Conservation (phyloP, 2,113 vertebrate species). For the Synodontis membranacea region DNA sequence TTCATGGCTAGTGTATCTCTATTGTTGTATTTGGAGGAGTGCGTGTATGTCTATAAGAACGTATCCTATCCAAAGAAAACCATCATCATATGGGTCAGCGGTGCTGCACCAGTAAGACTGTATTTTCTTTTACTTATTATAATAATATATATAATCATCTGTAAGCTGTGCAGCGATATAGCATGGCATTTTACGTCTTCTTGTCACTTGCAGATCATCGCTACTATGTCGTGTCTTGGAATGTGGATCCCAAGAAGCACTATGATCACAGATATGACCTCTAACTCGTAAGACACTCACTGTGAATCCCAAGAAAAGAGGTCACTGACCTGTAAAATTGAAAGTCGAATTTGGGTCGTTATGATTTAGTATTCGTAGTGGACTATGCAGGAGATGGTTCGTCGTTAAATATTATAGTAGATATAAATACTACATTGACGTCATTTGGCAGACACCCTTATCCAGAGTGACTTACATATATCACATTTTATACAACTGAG, state of each 20-base stretch:
- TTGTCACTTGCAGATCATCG: constrained; percentile 74
- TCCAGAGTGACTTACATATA: too few relatives aligned
- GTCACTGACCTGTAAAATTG: background rate
- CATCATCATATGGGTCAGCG: constrained; percentile 82
- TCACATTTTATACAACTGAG: too few relatives aligned
- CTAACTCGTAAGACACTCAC: constrained; percentile 74
- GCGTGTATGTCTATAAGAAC: constrained; percentile 78
- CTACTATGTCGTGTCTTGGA: constrained; percentile 80
- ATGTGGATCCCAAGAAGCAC: constrained; percentile 86
- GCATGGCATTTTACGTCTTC: background rate
- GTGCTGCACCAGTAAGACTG: constrained; percentile 80
- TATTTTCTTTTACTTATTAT: background rate
- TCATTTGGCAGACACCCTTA: too few relatives aligned
- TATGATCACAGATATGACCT: constrained; percentile 85
- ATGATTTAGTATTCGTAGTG: background rate
- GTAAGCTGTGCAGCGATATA: background rate
- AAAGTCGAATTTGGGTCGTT: constrained; percentile 9
- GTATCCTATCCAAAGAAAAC: constrained; percentile 77
- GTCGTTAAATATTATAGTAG: background rate
- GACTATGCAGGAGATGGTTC: background rate
- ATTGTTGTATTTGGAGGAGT: constrained; percentile 81
- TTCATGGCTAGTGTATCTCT: constrained; percentile 76
- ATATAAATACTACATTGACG: too few relatives aligned
- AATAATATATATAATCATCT: background rate
- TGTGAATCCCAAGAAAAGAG: background rate